Percentiles rank a stretch among this genome's conserved stretches.
Conservation (phyloP, 1,140 invertebrate genomes). For the Potamilus streckersoni region DNA sequence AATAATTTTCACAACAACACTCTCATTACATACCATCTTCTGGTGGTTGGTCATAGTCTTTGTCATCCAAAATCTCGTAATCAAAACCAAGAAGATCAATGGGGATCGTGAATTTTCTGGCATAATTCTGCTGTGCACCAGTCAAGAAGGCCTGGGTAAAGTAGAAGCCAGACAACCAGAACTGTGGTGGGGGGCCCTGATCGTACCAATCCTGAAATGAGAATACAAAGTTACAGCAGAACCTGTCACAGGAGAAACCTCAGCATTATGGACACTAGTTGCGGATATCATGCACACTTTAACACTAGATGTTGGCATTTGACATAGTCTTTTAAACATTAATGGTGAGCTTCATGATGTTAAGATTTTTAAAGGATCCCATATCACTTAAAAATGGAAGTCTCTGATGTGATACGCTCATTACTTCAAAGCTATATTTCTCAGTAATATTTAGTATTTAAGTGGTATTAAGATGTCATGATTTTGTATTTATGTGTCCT, state of each 20-base stretch:
- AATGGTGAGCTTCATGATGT: too few relatives aligned
- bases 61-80: slow-evolving; percentile 67
- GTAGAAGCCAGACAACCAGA: slow-evolving; percentile 68
- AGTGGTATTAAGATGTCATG: too few relatives aligned
- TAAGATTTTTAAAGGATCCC: too few relatives aligned
- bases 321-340: neutral
- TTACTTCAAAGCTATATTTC: too few relatives aligned
- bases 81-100: slow-evolving; percentile 68
- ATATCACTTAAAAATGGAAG: too few relatives aligned
- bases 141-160: slow-evolving; percentile 70
- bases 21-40: slow-evolving; percentile 65
- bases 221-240: neutral
- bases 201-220: slow-evolving; percentile 66
- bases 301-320: neutral
- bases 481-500: too few relatives aligned
- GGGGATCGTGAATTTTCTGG: slow-evolving; percentile 70
- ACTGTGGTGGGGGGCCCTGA: slow-evolving; percentile 56
- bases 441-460: too few relatives aligned
- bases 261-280: neutral
- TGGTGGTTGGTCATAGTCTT: slow-evolving; percentile 63
- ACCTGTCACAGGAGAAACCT: neutral
- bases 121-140: slow-evolving; percentile 69
- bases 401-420: too few relatives aligned
- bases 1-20: neutral
- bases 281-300: neutral